A percentile compares a stretch with the other conserved stretches of the same genome.
phyloP scores from a whole-genome alignment of 2,113 vertebrate genomes.

The Brachirus orientalis region DNA sequence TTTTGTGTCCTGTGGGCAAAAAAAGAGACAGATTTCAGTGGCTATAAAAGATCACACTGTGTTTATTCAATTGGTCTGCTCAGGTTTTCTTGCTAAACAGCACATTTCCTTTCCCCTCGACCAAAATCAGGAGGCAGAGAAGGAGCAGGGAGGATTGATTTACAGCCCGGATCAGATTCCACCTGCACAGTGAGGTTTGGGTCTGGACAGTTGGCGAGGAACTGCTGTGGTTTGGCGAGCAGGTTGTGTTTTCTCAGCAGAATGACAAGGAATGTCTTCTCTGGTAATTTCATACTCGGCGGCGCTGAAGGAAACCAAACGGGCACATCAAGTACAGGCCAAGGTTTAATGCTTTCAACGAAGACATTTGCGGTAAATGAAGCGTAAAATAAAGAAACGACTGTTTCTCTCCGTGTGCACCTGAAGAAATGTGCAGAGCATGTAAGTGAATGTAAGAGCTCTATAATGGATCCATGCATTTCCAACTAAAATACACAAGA shows the following conservation, averaged over 20 bases:
- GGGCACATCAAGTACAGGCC: neutral
- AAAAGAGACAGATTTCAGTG: neutral
- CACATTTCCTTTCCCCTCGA: constrained; percentile 20
- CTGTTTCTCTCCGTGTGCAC: neutral
- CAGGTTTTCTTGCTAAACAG: constrained; percentile 10
- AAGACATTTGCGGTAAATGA: neutral
- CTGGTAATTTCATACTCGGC: constrained; percentile 14
- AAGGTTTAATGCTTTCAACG: neutral
- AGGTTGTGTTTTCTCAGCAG: constrained; percentile 37
- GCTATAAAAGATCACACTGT: neutral
- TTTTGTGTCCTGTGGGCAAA: neutral
- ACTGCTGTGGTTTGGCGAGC: constrained; percentile 16
- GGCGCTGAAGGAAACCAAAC: neutral
- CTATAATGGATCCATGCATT: too few relatives aligned
- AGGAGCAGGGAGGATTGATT: constrained; percentile 16
- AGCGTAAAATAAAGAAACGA: neutral
- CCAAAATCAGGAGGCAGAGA: constrained; percentile 30
- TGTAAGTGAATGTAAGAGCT: too few relatives aligned
- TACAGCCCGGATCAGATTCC: constrained; percentile 32
- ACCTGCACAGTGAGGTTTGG: constrained; percentile 41
- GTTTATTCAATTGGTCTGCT: constrained; percentile 33
- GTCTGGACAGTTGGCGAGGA: neutral
- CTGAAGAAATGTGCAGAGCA: neutral
- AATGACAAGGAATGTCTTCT: constrained; percentile 4
- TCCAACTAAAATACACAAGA: too few relatives aligned